Conservation (phyloP, 1,140 invertebrate species). For the Hypsibius dujardini region DNA sequence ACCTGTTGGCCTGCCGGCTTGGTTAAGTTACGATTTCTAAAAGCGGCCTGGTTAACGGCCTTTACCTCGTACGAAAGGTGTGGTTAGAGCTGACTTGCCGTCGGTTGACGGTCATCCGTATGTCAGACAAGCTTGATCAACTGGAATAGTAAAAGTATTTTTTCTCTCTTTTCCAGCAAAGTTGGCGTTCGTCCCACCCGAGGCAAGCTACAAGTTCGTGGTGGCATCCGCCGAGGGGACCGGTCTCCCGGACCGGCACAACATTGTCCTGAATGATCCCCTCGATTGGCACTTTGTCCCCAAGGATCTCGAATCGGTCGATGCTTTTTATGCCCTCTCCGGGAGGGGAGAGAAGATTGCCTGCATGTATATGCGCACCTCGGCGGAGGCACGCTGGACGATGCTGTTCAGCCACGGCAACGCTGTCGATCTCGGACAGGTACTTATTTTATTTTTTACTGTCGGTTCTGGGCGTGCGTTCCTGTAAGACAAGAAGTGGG, state of each 20-base stretch:
- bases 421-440: slow-evolving; percentile 79
- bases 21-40: too few relatives aligned
- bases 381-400: slow-evolving; percentile 76
- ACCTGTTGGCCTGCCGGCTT: too few relatives aligned
- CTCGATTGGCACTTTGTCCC: slow-evolving; percentile 97
- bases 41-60: too few relatives aligned
- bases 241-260: too few relatives aligned
- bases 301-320: slow-evolving; percentile 82
- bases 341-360: slow-evolving; percentile 80
- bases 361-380: slow-evolving; percentile 85
- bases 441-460: too few relatives aligned
- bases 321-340: slow-evolving; percentile 49
- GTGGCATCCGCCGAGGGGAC: slow-evolving; percentile 14
- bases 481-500: too few relatives aligned
- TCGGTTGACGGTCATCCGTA: too few relatives aligned
- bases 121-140: too few relatives aligned
- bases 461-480: too few relatives aligned
- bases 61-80: too few relatives aligned
- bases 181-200: slow-evolving; percentile 93
- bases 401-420: slow-evolving; percentile 96
- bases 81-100: too few relatives aligned
- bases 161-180: slow-evolving; percentile 46
- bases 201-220: slow-evolving; percentile 78
- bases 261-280: slow-evolving; percentile 53
- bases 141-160: too few relatives aligned